Conservation (phyloP, 2,113 vertebrate genomes). For the Mandrillus leucophaeus region DNA sequence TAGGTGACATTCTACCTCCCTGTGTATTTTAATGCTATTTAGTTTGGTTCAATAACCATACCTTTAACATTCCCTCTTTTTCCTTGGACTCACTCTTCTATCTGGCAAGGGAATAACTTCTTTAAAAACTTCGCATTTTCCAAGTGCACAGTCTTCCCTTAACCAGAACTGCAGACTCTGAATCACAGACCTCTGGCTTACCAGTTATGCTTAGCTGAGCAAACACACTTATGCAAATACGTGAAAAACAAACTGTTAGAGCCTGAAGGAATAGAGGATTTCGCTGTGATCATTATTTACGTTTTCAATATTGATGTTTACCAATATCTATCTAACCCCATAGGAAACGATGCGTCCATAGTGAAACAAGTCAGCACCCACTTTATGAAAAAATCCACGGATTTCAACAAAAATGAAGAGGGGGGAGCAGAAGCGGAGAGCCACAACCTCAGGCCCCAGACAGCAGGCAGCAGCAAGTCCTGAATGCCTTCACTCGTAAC, state of each 20-base stretch:
- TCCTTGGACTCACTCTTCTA: not conserved
- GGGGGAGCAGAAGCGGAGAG: not conserved
- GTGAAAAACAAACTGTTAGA: not conserved
- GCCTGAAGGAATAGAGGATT: constrained; percentile 4
- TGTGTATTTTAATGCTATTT: not conserved
- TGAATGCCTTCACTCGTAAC: constrained; percentile 15
- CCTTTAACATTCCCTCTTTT: not conserved
- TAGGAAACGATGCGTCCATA: not conserved
- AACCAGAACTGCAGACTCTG: not conserved
- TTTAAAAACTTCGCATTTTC: not conserved
- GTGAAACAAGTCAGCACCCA: not conserved
- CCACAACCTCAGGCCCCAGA: not conserved
- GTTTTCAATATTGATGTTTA: not conserved
- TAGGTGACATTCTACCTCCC: too few species aligned
- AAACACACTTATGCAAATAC: not conserved
- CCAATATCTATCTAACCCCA: not conserved
- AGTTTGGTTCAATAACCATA: not conserved
- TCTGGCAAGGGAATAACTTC: not conserved
- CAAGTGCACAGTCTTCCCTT: not conserved
- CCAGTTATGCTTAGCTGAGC: not conserved
- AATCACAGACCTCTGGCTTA: constrained; percentile 14
- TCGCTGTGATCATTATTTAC: not conserved
- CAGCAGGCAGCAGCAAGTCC: constrained; percentile 40
- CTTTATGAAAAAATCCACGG: not conserved
- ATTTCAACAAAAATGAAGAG: constrained; percentile 8